These are phyloP conservation scores for Dendrolimus pini DNA, from an alignment of 2,888 invertebrate genomes.

Conservation along the genomic window DNA sequence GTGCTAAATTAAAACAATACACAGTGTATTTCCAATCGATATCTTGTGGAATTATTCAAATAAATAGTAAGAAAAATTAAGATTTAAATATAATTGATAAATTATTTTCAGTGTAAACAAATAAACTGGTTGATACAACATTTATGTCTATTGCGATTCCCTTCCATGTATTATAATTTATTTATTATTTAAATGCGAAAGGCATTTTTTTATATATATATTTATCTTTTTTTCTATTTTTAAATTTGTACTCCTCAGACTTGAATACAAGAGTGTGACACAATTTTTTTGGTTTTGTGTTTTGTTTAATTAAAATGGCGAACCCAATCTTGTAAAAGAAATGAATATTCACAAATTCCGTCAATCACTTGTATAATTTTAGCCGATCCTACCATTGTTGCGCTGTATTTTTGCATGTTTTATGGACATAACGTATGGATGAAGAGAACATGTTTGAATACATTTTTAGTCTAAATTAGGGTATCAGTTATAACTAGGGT, in stretches of 20 bases:
- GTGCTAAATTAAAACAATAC: constrained; percentile 7
- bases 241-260: constrained; percentile 23
- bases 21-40: constrained; percentile 15
- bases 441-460: no score
- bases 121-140: constrained; percentile 36
- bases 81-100: constrained; percentile 25
- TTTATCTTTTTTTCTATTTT: constrained; percentile 19
- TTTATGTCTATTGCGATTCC: constrained; percentile 27
- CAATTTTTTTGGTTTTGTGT: constrained; percentile 13
- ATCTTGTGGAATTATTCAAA: constrained; percentile 8
- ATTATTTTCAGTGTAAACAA: constrained; percentile 41
- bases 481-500: no score
- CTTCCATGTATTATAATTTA: constrained; percentile 13
- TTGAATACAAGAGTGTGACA: constrained; percentile 25
- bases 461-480: no score
- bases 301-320: no score
- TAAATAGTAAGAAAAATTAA: constrained; percentile 1
- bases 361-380: no score
- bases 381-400: constrained; percentile 6
- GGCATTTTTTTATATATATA: constrained; percentile 14
- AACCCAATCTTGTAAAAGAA: no score
- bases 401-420: not conserved
- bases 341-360: no score
- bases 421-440: no score
- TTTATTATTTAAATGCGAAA: constrained; percentile 9